Conservation (phyloP, 2,113 vertebrate species). For the Saimiri boliviensis region DNA sequence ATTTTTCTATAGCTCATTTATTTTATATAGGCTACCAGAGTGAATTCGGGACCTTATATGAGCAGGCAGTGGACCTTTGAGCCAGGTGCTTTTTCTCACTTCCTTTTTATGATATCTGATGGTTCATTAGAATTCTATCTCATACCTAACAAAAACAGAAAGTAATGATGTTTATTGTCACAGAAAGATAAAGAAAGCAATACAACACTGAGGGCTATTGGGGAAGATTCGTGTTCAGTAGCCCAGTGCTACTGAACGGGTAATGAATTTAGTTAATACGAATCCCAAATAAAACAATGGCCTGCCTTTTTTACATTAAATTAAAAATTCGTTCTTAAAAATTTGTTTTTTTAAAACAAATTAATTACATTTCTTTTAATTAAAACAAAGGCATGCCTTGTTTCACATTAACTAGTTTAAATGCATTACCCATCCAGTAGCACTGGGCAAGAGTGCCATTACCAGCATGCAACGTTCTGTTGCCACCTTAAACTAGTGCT, state of each 20-base stretch:
- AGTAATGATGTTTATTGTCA: conserved; percentile 45
- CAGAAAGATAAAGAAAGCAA: background rate
- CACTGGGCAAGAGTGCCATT: background rate
- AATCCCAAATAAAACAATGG: background rate
- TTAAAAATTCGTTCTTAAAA: too few relatives aligned
- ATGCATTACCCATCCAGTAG: background rate
- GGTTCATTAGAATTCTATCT: conserved; percentile 68
- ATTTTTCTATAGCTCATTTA: conserved; percentile 73
- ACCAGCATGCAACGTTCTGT: background rate
- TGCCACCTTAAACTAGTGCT: background rate
- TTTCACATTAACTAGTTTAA: background rate
- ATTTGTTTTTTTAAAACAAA: background rate
- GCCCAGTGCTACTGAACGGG: background rate
- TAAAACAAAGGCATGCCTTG: background rate
- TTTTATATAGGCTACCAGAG: conserved; percentile 64
- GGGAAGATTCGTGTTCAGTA: conserved; percentile 21
- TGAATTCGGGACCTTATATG: conserved; percentile 50
- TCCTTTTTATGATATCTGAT: conserved; percentile 61
- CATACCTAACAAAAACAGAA: conserved; percentile 49
- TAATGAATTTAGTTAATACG: background rate
- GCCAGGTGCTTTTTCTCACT: conserved; percentile 32
- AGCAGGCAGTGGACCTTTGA: conserved; percentile 7
- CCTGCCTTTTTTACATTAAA: too few relatives aligned
- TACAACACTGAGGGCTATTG: conserved; percentile 18
- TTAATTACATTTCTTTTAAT: too few relatives aligned